Evolutionary conservation across 2,113 vertebrate species (phyloP).

Genomic region (Philantomba maxwellii): DNA sequence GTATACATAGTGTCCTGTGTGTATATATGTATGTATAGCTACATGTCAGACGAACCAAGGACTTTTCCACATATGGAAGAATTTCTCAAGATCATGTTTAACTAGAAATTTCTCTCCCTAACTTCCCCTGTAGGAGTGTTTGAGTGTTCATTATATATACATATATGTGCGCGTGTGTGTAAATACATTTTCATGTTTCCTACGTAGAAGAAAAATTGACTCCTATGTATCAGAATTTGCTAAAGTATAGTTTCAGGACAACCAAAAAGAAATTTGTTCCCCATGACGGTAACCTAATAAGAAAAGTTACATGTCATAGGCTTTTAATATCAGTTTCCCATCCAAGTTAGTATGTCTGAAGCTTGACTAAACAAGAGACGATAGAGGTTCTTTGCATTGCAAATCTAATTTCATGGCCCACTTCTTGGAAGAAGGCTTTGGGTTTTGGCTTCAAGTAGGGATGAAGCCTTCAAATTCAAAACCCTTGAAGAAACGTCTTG

Average conservation of each 20-base stretch:
- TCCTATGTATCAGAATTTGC: slow-evolving; percentile 33
- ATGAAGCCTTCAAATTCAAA: slow-evolving; percentile 62
- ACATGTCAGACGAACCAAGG: slow-evolving; percentile 74
- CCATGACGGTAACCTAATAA: slow-evolving; percentile 70
- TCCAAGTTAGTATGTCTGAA: slow-evolving; percentile 61
- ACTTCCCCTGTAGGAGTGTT: slow-evolving; percentile 71
- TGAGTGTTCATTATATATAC: slow-evolving; percentile 75
- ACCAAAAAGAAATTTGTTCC: slow-evolving; percentile 60
- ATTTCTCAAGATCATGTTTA: slow-evolving; percentile 79
- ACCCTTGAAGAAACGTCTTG: slow-evolving; percentile 60
- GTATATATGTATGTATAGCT: slow-evolving; percentile 81
- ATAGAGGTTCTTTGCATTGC: slow-evolving; percentile 62
- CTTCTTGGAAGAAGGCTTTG: slow-evolving; percentile 70
- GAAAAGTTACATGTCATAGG: slow-evolving; percentile 62
- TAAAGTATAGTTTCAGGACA: slow-evolving; percentile 49
- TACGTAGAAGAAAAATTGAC: slow-evolving; percentile 74
- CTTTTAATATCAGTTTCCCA: slow-evolving; percentile 53
- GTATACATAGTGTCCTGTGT: slow-evolving; percentile 77
- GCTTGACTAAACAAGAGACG: slow-evolving; percentile 58
- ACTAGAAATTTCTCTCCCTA: slow-evolving; percentile 74
- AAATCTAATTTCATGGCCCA: slow-evolving; percentile 73
- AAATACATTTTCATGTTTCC: slow-evolving; percentile 76
- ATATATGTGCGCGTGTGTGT: neutral
- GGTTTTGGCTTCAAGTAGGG: slow-evolving; percentile 62
- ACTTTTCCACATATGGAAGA: slow-evolving; percentile 83